Evolutionary conservation across 2,888 invertebrate genomes (phyloP).

Genomic region (Pyrocoelia pectoralis): DNA sequence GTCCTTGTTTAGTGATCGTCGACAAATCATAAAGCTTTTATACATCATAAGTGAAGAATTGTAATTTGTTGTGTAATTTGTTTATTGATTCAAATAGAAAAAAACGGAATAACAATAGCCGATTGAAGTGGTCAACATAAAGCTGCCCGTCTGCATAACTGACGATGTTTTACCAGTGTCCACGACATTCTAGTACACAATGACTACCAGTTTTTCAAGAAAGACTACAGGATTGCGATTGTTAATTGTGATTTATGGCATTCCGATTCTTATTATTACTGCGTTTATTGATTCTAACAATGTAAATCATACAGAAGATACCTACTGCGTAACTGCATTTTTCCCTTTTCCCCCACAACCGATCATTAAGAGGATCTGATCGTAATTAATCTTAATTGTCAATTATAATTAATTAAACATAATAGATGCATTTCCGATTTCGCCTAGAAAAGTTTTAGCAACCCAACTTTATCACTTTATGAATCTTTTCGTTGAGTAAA

Average conservation of each 20-base stretch:
- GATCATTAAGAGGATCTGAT: too few species aligned
- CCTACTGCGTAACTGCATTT: slow-evolving; percentile 3
- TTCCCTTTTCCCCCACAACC: not conserved
- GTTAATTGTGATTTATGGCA: slow-evolving; percentile 34
- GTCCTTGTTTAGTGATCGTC: too few species aligned
- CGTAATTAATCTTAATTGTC: too few species aligned
- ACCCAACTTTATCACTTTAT: slow-evolving; percentile 1
- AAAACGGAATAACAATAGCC: not conserved
- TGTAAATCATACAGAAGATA: slow-evolving; percentile 24
- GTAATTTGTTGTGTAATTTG: too few species aligned
- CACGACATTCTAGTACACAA: slow-evolving; percentile 20
- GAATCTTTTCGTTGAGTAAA: not conserved
- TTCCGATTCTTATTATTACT: slow-evolving; percentile 28
- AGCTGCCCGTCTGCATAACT: slow-evolving; percentile 10
- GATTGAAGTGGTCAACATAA: slow-evolving; percentile 6
- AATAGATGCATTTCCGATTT: too few species aligned
- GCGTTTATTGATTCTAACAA: slow-evolving; percentile 17
- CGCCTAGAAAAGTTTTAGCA: too few species aligned
- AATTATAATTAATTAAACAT: too few species aligned
- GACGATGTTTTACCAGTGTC: slow-evolving; percentile 10
- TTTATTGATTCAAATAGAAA: not conserved
- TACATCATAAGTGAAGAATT: too few species aligned
- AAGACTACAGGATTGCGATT: slow-evolving; percentile 23
- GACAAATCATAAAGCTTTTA: too few species aligned
- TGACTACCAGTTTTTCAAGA: slow-evolving; percentile 28